These are phyloP conservation scores for Fringilla coelebs DNA, from an alignment of 2,797 vertebrate species.

Conservation along the genomic window DNA sequence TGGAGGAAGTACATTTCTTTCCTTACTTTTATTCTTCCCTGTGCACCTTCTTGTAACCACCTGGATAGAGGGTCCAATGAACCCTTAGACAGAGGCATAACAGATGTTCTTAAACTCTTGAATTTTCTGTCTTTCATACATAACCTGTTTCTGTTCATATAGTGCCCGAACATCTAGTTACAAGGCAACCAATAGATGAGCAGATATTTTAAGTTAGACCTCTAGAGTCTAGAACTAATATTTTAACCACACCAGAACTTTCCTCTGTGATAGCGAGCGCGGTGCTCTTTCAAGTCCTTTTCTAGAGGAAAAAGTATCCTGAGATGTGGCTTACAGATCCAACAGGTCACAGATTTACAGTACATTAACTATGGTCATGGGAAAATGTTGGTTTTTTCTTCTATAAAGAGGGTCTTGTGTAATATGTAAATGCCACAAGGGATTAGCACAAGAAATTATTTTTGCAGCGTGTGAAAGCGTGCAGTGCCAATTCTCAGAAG, in stretches of 20 bases:
- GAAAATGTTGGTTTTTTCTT: slow-evolving; percentile 32
- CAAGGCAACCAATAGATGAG: background rate
- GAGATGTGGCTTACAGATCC: background rate
- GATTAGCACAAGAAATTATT: slow-evolving; percentile 61
- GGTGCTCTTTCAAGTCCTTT: background rate
- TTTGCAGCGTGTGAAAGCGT: slow-evolving; percentile 53
- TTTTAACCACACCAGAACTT: background rate
- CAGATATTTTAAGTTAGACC: background rate
- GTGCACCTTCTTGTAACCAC: background rate
- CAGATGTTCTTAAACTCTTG: background rate
- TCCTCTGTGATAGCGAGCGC: background rate
- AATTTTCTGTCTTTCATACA: background rate
- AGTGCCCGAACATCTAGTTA: background rate
- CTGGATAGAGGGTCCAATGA: background rate
- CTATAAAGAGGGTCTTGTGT: slow-evolving; percentile 46
- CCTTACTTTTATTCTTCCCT: background rate
- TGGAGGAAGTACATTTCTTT: background rate
- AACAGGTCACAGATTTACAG: slow-evolving; percentile 53
- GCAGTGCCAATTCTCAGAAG: slow-evolving; percentile 53
- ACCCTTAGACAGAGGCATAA: background rate
- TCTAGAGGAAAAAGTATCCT: background rate
- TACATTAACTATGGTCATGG: slow-evolving; percentile 64
- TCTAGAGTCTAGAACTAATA: background rate
- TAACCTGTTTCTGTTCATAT: background rate
- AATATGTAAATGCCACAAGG: slow-evolving; percentile 47